Base-by-base conservation (phyloP, 1,140 invertebrate species). In the Zaprionus ghesquierei region DNA sequence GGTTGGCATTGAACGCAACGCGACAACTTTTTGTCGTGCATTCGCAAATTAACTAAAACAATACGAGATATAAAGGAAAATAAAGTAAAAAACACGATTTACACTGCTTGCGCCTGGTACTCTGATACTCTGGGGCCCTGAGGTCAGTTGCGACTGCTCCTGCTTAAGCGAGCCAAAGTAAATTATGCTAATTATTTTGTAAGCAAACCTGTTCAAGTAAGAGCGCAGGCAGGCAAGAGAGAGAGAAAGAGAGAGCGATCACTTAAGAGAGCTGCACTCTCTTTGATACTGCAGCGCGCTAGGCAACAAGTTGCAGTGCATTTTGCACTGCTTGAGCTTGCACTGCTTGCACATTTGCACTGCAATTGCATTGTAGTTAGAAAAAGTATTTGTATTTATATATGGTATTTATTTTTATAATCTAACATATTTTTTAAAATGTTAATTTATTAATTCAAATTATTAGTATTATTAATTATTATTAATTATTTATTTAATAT, bases 151-250 rank as follows among this genome's bases (percentile, higher is more conserved):
- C 53, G 15, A 49, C 20, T 59, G 20, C 60, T 23, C 8, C 58
- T 35, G 15, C 29, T 18, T 55, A 53, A 50, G 68, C 69, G 55
- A 70, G 69, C 63, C 68, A 77, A 73, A 62, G 50, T 65, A 82
- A 87, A 87, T 82, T 82, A 87, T 87, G 82, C 69, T 89, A 89
- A 87, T 87, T 87, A 82, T 89, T 82, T 59, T 31, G 49, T 22
- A 73, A 55, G 53, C 49, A 86, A 86, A 87, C 82, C 75, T 86
- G 82, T 81, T 79, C 29, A 25, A 25, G n/a, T 41, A 22, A 38
- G 35, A 54, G 35, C 13, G 9, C 35, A 69, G 18, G 27, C 27
- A 2, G 54, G 33, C 63, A 23, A 72, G 46, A 13, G n/a, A 53
- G 8, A 10, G 20, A 70, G 5, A 12, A 15, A 18, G n/a, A 27